These are phyloP conservation scores for Scaeva pyrastri DNA, from an alignment of 2,888 invertebrate genomes.

Conservation along the genomic window DNA sequence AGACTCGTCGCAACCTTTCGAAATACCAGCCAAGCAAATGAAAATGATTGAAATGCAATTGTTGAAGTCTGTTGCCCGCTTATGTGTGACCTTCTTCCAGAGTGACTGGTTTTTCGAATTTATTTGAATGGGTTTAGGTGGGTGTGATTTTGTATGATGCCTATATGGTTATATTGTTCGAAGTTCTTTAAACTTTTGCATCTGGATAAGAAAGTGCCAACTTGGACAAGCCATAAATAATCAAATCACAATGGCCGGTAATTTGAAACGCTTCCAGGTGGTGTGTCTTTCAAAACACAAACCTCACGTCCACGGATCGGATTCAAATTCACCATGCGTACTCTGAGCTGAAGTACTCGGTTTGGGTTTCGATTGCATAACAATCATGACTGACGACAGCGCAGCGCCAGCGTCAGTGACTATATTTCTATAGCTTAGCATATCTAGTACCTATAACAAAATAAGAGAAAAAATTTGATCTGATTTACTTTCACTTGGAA, in stretches of 20 bases:
- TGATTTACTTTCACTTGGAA: conserved; percentile 75
- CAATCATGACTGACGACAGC: conserved; percentile 21
- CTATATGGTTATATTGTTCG: neutral
- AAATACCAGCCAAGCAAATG: conserved; percentile 6
- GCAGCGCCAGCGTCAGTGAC: neutral
- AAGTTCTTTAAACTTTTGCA: conserved; percentile 51
- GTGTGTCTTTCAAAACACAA: conserved; percentile 43
- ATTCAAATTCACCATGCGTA: conserved; percentile 62
- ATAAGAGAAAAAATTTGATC: conserved; percentile 60
- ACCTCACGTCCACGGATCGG: conserved; percentile 34
- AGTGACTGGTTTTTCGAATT: conserved; percentile 45
- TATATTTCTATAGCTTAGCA: conserved; percentile 46
- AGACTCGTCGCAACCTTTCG: conserved; percentile 70
- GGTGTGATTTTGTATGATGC: neutral
- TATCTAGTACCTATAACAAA: neutral
- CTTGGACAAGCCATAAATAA: conserved; percentile 25
- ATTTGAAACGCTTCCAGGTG: conserved; percentile 54
- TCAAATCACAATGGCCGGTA: conserved; percentile 8
- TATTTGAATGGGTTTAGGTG: neutral
- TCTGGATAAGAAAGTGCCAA: conserved; percentile 55
- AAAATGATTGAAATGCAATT: conserved; percentile 43
- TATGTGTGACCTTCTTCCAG: conserved; percentile 63
- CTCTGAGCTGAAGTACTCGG: conserved; percentile 32
- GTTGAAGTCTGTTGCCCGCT: conserved; percentile 31
- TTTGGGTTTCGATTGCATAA: conserved; percentile 60